Evolutionary conservation across 2,888 invertebrate species (phyloP).

Genomic region (Ariolimax columbianus): DNA sequence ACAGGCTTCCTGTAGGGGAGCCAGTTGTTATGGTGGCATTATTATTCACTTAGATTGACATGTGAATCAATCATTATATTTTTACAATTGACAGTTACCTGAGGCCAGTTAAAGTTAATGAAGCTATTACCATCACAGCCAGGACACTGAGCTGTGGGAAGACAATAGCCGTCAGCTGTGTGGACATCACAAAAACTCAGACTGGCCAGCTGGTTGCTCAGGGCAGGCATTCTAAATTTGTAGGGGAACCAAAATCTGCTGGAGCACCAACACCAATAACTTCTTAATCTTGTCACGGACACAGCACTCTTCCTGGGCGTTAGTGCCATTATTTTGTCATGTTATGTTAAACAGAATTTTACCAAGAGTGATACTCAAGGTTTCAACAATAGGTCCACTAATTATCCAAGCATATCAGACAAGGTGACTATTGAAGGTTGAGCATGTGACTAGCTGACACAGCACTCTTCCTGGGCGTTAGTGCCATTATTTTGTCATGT

Average conservation of each 20-base stretch:
- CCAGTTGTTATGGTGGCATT: no score
- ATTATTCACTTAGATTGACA: no score
- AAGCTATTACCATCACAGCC: conserved; percentile 28
- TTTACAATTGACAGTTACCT: conserved; percentile 23
- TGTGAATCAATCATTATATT: no score
- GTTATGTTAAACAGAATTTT: no score
- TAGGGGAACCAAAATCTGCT: conserved; percentile 21
- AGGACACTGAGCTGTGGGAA: conserved; percentile 82
- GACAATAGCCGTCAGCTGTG: conserved; percentile 89
- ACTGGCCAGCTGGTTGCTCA: conserved; percentile 87
- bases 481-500: no score
- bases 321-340: neutral
- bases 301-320: neutral
- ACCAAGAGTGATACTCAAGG: no score
- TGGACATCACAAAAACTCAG: conserved; percentile 87
- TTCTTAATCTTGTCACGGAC: neutral
- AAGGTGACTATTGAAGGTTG: no score
- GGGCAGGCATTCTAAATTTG: conserved; percentile 88
- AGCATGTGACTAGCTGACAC: no score
- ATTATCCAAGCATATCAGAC: no score
- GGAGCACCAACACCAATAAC: neutral
- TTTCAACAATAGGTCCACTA: no score
- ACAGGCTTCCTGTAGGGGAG: no score
- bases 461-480: no score
- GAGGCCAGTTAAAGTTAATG: conserved; percentile 33